A percentile compares a stretch with the other conserved stretches of the same genome.
Evolutionary conservation across 2,113 vertebrate species (phyloP).

Genomic region (Ranitomeya variabilis): DNA sequence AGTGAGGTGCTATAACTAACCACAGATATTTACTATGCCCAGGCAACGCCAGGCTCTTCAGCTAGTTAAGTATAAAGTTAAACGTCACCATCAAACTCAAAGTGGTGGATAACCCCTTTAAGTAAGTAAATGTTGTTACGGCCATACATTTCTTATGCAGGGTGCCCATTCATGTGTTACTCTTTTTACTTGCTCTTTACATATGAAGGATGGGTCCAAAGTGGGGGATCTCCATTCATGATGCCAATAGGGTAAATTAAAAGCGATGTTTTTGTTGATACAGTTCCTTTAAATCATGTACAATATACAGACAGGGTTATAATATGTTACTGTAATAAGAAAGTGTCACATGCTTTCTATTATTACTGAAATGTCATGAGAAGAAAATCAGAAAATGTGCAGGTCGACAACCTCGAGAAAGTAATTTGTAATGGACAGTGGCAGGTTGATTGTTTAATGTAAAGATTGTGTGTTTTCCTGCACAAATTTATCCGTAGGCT

Average conservation of each 20-base stretch:
- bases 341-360: neutral
- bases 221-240: too few species aligned
- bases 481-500: constrained; percentile 20
- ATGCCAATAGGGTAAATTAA: neutral
- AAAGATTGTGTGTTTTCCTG: neutral
- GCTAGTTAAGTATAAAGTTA: too few species aligned
- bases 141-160: too few species aligned
- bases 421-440: neutral
- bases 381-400: constrained; percentile 15
- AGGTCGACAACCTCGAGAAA: neutral
- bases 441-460: constrained; percentile 32
- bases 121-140: too few species aligned
- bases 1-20: too few species aligned
- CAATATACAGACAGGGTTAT: neutral
- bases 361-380: neutral
- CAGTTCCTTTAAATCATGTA: neutral
- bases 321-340: neutral
- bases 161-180: too few species aligned
- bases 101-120: too few species aligned
- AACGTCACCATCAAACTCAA: too few species aligned
- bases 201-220: too few species aligned
- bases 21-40: too few species aligned
- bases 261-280: neutral
- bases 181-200: too few species aligned
- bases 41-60: too few species aligned